Base-by-base conservation (phyloP, 2,888 invertebrate genomes). In the Tryphoninae sp. region DNA sequence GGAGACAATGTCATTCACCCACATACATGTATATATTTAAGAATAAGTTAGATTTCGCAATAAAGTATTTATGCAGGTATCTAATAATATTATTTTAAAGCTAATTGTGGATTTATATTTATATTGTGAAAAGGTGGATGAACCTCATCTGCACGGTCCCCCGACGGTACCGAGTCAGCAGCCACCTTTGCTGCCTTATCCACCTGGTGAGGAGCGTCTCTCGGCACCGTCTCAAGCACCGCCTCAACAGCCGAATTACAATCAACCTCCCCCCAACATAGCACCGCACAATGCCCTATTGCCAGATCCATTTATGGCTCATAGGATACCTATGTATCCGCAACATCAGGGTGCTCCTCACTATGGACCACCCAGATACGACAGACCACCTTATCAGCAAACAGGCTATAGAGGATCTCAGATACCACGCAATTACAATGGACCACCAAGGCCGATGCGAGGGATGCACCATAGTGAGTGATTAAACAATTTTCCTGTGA, bases 341-440 rank as follows among this genome's bases (percentile, higher is more conserved):
- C 91, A 90, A 82, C 91, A 90, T 69, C 89, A 89, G 69, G 65
- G 76, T 6, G 84, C 80, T 33, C 83, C 85, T 16, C 86, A 85
- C n/a, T 85, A 85, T 64, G 85, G 85, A 13, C 84, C 84, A 71
- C 84, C 91, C 2, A 87, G 91, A 72, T 90, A 90, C 49, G 90
- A 90, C 22, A 87, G 91, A 81, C 90, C 90, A n/a, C 89, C 90
- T 75, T 91, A 90, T 85, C 90, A 90, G 61, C 90, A 89, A 62
- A 88, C 88, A 42, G 88, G 89, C 13, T 91, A 90, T 51, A 86
- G 92, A 69, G 90, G 90, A 7, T 84, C 85, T 13, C 91, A 89
- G 67, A 88, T 91, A 64, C 89, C 90, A 8, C 90, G 92, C 49
- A 93, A 90, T 85, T 92, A 92, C 62, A 92, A 91, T 83, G 91